Base-by-base conservation (phyloP, 2,113 vertebrate genomes). In the Stegastes partitus region DNA sequence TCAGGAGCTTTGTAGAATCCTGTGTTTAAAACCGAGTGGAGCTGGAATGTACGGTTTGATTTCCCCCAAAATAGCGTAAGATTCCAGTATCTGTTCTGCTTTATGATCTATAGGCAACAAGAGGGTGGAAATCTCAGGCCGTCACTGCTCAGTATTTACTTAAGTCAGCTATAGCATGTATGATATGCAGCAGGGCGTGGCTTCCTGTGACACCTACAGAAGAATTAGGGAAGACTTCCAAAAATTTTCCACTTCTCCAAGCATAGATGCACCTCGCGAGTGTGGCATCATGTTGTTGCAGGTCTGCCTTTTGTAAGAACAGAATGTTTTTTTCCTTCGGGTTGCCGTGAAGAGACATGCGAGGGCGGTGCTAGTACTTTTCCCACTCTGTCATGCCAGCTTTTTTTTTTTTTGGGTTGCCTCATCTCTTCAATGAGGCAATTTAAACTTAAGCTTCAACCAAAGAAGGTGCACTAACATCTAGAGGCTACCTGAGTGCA, bases 331-430 rank as follows among this genome's bases (percentile, higher is more conserved):
- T 62, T 39, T 28, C 42, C 14, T 16, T 50, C 15, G 3, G 58
- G 42, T 55, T 57, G 54, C 28, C 47, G 25, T 70, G 57, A 23
- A 59, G 51, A 74, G 79, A 63, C n/a, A 21, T 4, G 4, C 3
- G 63, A 69, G 75, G 91, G 90, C 12, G 79, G 87, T 39, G 75
- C 89, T 64, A 71, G 87, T 89, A 91, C 53, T 87, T 90, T 89
- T 90, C 90, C 90, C 18, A 67, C 59, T 47, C 50, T 56, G 55
- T 70, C 50, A 45, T 63, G 57, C 57, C 74, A 81, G 44, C 23
- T 37, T 58, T 50, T 28, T 19, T 67, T 37, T 58, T 50, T 28
- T 19, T 67, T 54, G 11, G 23, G 37, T 65, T 77, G 63, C 54
- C 11, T 69, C 71, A 51, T 54, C 72, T 18, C 49, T 39, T n/a